These are phyloP conservation scores for Myioborus miniatus DNA, from an alignment of 2,797 vertebrate species.

Conservation along the genomic window DNA sequence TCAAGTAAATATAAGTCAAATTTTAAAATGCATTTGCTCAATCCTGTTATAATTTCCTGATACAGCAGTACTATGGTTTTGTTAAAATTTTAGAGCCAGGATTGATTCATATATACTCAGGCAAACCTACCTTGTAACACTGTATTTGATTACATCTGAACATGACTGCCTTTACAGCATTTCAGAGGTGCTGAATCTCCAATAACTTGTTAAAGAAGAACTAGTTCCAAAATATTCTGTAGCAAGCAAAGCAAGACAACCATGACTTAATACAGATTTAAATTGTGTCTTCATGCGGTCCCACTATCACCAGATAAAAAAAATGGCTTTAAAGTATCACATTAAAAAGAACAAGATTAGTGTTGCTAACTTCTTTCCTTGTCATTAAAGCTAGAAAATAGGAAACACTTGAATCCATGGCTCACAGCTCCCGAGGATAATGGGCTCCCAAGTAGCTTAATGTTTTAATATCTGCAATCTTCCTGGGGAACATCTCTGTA, in stretches of 20 bases:
- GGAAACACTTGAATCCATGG: background rate
- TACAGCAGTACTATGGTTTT: background rate
- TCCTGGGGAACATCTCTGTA: background rate
- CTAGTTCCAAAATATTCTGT: background rate
- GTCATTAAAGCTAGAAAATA: background rate
- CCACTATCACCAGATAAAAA: background rate
- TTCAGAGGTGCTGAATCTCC: background rate
- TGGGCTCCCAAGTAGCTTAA: background rate
- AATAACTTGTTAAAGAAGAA: background rate
- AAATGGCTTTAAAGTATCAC: background rate
- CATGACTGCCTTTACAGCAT: background rate
- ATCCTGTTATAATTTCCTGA: background rate
- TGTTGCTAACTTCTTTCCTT: background rate
- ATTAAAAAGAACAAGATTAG: background rate
- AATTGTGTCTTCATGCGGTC: background rate
- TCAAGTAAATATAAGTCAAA: background rate
- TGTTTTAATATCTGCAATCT: background rate
- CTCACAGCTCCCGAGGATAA: background rate
- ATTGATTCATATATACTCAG: background rate
- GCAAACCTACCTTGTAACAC: background rate
- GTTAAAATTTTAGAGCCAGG: background rate
- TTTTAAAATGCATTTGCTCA: background rate
- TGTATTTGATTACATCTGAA: background rate
- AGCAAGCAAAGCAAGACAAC: background rate
- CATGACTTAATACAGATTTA: background rate